phyloP scores from a whole-genome alignment of 2,797 vertebrate genomes.

The Neostethus bicornis region DNA sequence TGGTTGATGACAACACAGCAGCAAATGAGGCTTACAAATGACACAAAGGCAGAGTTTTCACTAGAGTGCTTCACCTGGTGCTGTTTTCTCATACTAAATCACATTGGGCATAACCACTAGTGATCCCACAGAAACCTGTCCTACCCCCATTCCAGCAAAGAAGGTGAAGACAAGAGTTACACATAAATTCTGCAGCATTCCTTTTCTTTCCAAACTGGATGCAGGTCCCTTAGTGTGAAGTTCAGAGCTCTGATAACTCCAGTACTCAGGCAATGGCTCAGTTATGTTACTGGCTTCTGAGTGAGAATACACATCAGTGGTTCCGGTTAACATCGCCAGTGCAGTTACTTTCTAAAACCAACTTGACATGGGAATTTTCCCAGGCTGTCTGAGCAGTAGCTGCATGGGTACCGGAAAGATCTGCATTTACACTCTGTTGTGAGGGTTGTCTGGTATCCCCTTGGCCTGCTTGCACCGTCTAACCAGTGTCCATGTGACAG shows the following conservation, averaged over 20 bases:
- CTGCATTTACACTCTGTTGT: conserved; percentile 54
- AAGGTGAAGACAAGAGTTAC: conserved; percentile 17
- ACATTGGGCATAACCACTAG: conserved; percentile 13
- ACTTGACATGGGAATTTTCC: conserved; percentile 33
- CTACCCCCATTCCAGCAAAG: conserved; percentile 12
- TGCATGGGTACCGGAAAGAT: conserved; percentile 38
- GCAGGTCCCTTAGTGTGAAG: conserved; percentile 14
- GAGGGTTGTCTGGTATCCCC: background rate
- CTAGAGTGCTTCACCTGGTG: conserved; percentile 39
- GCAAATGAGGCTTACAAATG: conserved; percentile 42
- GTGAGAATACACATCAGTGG: background rate
- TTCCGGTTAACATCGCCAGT: background rate
- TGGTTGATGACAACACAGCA: conserved; percentile 58
- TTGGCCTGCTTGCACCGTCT: background rate
- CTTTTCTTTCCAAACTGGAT: conserved; percentile 3
- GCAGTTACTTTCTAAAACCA: conserved; percentile 24
- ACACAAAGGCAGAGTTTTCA: conserved; percentile 41
- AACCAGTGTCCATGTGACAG: conserved; percentile 66
- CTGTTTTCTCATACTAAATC: conserved; percentile 39
- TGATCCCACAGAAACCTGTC: conserved; percentile 25
- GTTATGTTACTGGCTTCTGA: conserved; percentile 20
- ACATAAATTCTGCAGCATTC: conserved; percentile 13
- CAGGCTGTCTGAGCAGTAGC: conserved; percentile 37
- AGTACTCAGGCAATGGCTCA: conserved; percentile 42
- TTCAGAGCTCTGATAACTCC: conserved; percentile 12